A percentile compares a stretch with the other conserved stretches of the same genome.
phyloP scores from a whole-genome alignment of 2,797 vertebrate genomes.

The Molossus alvarezi region DNA sequence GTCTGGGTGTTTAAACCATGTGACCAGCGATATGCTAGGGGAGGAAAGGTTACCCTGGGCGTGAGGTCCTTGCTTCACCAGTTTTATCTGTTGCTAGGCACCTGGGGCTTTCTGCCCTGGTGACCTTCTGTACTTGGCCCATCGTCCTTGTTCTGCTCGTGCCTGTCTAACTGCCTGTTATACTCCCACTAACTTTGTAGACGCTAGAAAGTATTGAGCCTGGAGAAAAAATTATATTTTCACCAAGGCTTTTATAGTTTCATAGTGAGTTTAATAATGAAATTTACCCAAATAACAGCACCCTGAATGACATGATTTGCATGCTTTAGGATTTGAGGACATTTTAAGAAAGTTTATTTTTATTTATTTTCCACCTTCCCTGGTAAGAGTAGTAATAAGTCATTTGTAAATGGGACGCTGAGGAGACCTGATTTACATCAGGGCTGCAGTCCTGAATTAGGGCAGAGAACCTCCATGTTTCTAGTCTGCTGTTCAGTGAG shows the following conservation, averaged over 20 bases:
- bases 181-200: background rate
- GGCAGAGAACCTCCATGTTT: slow-evolving; percentile 7
- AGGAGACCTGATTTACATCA: background rate
- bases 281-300: slow-evolving; percentile 7
- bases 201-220: slow-evolving; percentile 15
- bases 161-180: background rate
- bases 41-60: no score
- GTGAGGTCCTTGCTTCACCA: background rate
- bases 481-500: background rate
- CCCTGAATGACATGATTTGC: background rate
- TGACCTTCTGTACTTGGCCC: background rate
- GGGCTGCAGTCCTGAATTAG: background rate
- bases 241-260: slow-evolving; percentile 39
- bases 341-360: slow-evolving; percentile 55
- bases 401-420: slow-evolving; percentile 54
- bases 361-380: slow-evolving; percentile 20
- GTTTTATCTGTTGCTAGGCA: background rate
- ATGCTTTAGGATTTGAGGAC: slow-evolving; percentile 27
- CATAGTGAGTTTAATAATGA: slow-evolving; percentile 48
- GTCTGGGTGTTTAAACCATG: background rate
- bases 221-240: slow-evolving; percentile 46
- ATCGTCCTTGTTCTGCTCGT: background rate
- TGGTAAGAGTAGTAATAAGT: slow-evolving; percentile 8
- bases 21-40: background rate
- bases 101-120: background rate